Conservation (phyloP, 1,140 invertebrate genomes). For the Stegodyphus mimosarum region DNA sequence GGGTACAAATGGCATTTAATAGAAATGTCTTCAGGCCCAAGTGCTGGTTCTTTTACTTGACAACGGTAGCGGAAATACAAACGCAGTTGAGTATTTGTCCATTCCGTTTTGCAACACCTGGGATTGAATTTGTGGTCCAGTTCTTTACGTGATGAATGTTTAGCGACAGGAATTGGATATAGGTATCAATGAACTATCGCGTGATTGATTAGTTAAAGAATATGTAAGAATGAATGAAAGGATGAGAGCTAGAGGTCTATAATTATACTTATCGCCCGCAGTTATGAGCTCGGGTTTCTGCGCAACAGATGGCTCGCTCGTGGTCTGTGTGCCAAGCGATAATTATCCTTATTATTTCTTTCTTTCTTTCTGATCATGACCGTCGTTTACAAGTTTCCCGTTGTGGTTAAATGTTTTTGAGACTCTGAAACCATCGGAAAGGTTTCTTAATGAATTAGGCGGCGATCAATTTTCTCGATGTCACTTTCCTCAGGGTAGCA, state of each 20-base stretch:
- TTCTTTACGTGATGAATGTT: slow-evolving; percentile 13
- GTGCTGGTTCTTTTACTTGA: no score
- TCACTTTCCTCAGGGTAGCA: neutral
- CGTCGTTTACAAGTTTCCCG: neutral
- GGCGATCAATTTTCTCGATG: neutral
- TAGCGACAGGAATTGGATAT: slow-evolving; percentile 12
- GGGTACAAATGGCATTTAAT: no score
- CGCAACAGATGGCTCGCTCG: slow-evolving; percentile 20
- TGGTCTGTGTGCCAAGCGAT: neutral
- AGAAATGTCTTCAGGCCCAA: no score
- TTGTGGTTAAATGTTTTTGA: neutral
- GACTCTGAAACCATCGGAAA: neutral
- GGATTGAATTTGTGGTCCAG: neutral
- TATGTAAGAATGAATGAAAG: neutral
- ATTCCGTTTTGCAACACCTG: neutral
- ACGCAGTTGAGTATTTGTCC: no score
- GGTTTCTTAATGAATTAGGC: slow-evolving; percentile 16
- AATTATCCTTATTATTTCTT: neutral
- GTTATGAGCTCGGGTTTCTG: neutral
- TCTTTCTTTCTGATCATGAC: no score
- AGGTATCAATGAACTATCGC: slow-evolving; percentile 18
- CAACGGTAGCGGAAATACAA: no score
- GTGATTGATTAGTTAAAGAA: slow-evolving; percentile 7
- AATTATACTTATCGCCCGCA: slow-evolving; percentile 3
- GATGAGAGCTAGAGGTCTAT: neutral